Base-by-base conservation (phyloP, 2,113 vertebrate genomes). In the Brienomyrus brachyistius region DNA sequence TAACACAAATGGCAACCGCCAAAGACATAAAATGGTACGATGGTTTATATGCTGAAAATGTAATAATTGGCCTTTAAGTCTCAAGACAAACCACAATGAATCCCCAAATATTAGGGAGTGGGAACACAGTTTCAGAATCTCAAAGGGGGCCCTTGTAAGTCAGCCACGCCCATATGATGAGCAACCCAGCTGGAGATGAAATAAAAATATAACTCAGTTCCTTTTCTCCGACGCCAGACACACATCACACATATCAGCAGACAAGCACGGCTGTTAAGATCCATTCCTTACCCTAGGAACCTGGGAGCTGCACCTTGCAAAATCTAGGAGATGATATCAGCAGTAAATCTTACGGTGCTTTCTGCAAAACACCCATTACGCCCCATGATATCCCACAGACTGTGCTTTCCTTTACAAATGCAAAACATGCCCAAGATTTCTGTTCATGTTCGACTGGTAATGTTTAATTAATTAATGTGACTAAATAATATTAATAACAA, bases 1-100 rank as follows among this genome's bases (percentile, higher is more conserved):
- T 35, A 87, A 54, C 51, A 13, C 62, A 87, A 35, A 35, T 47
- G 4, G 8, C n/a, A 86, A 85, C 45, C 15, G 23, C 43, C 47
- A 21, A 56, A 52, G 70, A 89, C 48, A 10, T 52, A 50, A 59
- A 88, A 88, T 54, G 56, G 66, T 54, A 52, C 23, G 54, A 56
- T 47, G 35, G 51, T 90, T 84, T 62, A 56, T 56, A 54, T 17
- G 52, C 48, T 83, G 90, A 52, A 48, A 50, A 35, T 54, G 86
- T 86, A 85, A 89, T 47, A 89, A 89, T 45, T 90, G 74, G 56
- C 82, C 52, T 85, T 43, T n/a, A 17, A 89, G 66, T 70, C 48
- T 80, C 77, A 13, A 80, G 82, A 47, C 48, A 59, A 74, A 87
- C 59, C 66, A 82, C 85, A 89, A 51, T 47, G 86, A 52, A 35